phyloP scores from a whole-genome alignment of 2,797 vertebrate genomes.

The Tolypeutes matacus region DNA sequence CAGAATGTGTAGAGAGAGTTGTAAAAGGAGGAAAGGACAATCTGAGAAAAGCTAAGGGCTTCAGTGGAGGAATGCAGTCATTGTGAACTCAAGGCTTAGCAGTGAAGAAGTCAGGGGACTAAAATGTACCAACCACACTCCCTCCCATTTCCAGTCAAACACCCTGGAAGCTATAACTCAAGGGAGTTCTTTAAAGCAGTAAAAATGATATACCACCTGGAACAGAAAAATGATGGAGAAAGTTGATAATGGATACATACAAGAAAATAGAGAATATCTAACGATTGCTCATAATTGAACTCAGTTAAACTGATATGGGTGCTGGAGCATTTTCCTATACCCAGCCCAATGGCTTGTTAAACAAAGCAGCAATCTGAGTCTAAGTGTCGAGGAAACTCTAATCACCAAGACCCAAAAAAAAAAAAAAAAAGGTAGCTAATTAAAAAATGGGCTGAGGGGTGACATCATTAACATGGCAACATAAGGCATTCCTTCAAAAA shows the following conservation, averaged over 20 bases:
- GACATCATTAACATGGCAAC: too few relatives aligned
- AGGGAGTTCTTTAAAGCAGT: not conserved
- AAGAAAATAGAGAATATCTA: not conserved
- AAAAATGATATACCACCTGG: not conserved
- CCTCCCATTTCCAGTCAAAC: not conserved
- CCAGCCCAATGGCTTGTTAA: not conserved
- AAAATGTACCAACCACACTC: not conserved
- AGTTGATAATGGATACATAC: not conserved
- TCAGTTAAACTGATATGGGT: not conserved
- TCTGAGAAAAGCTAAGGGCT: not conserved
- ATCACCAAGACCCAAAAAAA: not conserved
- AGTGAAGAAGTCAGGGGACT: not conserved
- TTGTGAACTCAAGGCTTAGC: not conserved
- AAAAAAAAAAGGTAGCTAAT: not conserved
- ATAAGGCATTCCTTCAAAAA: too few relatives aligned
- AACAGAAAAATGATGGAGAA: not conserved
- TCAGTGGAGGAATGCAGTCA: not conserved
- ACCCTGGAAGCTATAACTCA: not conserved
- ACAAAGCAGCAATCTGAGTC: not conserved
- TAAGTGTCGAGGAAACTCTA: not conserved
- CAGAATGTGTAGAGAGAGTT: not conserved
- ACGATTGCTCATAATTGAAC: not conserved
- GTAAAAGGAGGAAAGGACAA: not conserved
- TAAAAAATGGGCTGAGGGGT: too few relatives aligned
- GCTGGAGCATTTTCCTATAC: not conserved